Percentiles rank a stretch among this genome's conserved stretches.
Evolutionary conservation across 2,113 vertebrate genomes (phyloP).

Genomic region (Halichoeres trimaculatus): DNA sequence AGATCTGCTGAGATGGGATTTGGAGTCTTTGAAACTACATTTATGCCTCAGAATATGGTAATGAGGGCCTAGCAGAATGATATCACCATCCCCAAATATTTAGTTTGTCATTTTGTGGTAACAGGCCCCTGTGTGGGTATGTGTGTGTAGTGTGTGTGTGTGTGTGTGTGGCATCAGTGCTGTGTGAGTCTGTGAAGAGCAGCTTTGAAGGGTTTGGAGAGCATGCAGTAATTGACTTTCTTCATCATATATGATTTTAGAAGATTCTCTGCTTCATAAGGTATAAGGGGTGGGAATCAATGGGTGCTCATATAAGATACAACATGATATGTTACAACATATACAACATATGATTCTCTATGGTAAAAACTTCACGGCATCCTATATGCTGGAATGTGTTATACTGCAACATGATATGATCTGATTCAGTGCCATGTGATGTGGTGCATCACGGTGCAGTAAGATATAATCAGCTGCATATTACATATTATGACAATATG

Average conservation of each 20-base stretch:
- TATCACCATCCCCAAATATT: slow-evolving; percentile 76
- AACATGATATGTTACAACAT: no score
- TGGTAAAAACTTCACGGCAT: no score
- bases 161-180: slow-evolving; percentile 26
- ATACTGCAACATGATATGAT: no score
- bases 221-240: slow-evolving; percentile 26
- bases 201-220: slow-evolving; percentile 4
- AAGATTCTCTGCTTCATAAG: slow-evolving; percentile 24
- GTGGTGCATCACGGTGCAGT: no score
- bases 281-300: not conserved
- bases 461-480: no score
- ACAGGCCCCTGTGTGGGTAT: slow-evolving; percentile 47
- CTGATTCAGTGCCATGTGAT: no score
- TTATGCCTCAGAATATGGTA: slow-evolving; percentile 74
- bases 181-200: slow-evolving; percentile 11
- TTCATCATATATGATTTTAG: slow-evolving; percentile 19
- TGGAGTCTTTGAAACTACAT: slow-evolving; percentile 76
- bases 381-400: no score
- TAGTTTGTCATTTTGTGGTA: slow-evolving; percentile 73
- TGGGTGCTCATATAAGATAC: no score
- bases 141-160: slow-evolving; percentile 1
- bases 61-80: slow-evolving; percentile 73
- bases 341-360: no score
- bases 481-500: no score
- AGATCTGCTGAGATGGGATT: slow-evolving; percentile 70